Conservation (phyloP, 2,888 invertebrate genomes). For the Pharmacophagus antenor region DNA sequence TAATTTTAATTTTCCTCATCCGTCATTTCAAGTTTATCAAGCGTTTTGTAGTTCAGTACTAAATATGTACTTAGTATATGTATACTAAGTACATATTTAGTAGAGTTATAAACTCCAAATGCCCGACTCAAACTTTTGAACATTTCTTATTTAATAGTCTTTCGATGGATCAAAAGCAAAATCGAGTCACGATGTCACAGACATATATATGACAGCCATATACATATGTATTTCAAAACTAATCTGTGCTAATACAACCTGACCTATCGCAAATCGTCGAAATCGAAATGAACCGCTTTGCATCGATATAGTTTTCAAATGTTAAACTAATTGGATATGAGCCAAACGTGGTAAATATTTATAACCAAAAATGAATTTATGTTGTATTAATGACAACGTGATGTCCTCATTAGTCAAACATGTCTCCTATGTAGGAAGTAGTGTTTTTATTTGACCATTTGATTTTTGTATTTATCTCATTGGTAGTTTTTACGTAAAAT, state of each 20-base stretch:
- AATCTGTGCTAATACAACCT: background rate
- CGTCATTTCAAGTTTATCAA: too few species aligned
- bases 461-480: conserved; percentile 3
- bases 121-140: too few species aligned
- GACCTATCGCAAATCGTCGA: conserved; percentile 21
- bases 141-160: too few species aligned
- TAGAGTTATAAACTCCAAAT: too few species aligned
- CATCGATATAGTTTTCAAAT: background rate
- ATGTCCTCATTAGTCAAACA: conserved; percentile 3
- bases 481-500: conserved; percentile 1
- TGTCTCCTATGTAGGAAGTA: conserved; percentile 10
- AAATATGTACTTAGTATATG: too few species aligned
- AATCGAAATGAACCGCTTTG: conserved; percentile 1
- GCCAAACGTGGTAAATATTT: conserved; percentile 16
- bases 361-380: conserved; percentile 1
- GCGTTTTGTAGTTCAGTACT: too few species aligned
- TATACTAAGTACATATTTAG: too few species aligned
- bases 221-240: background rate
- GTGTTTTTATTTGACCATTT: too few species aligned
- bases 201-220: background rate
- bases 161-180: too few species aligned
- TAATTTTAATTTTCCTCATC: too few species aligned
- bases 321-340: conserved; percentile 6
- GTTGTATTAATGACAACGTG: background rate
- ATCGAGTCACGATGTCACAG: background rate